Base-by-base conservation (phyloP, 2,113 vertebrate species). In the Gasterosteus nipponicus region DNA sequence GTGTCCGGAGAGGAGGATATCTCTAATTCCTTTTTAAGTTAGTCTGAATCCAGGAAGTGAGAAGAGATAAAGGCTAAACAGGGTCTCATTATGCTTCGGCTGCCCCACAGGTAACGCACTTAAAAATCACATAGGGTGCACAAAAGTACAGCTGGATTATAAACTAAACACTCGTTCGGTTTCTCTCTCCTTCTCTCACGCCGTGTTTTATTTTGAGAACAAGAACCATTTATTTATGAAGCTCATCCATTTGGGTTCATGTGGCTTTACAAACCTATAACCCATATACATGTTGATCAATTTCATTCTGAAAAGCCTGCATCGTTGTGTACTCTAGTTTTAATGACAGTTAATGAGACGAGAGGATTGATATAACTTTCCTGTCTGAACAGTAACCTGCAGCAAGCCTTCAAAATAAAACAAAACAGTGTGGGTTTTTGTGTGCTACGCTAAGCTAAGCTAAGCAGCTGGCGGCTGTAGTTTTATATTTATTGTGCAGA, bases 11-110 rank as follows among this genome's bases (percentile, higher is more conserved):
- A 88, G 88, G 70, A 89, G 86, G 84, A 85, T 81, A 86, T 91
- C 78, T 90, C 80, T 80, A 78, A 90, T 92, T 93, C 88, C 89
- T 92, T 92, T 89, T 92, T 75, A 90, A 87, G 80, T 91, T 83
- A 31, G 67, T 80, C 54, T 77, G 77, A 92, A 87, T 80, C 62
- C 82, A 86, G 83, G 88, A 90, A 87, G 88, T 86, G 79, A 75
- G 84, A 71, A 73, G 79, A 71, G 49, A 89, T 41, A 69, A 26
- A 64, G 72, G 78, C 78, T 78, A 75, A 85, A 85, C 73, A 65
- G 81, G 82, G 73, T 83, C 89, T 92, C 90, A 91, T 92, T 92
- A 90, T 80, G 73, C 77, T 46, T 63, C 47, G 75, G 73, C 79
- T 85, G 87, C 84, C 86, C 86, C 83, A 78, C 84, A 88, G 88